Percentiles rank a stretch among this genome's conserved stretches.
Evolutionary conservation across 2,888 invertebrate genomes (phyloP).

Genomic region (Hyposoter didymator): DNA sequence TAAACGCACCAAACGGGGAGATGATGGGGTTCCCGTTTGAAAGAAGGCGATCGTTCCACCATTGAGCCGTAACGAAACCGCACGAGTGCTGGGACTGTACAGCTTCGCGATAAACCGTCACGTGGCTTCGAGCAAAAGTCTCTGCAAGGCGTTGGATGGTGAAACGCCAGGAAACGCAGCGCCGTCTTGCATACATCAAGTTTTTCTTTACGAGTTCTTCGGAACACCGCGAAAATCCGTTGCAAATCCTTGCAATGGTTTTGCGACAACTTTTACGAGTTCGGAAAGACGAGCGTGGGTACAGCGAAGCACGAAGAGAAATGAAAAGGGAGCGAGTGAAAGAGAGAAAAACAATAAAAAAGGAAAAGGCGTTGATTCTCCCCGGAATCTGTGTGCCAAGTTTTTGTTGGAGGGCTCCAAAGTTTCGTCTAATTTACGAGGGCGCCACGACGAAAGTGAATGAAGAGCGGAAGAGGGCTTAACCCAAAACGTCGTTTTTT

Average conservation of each 20-base stretch:
- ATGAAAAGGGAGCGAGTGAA: constrained; percentile 4
- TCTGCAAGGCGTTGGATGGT: constrained; percentile 7
- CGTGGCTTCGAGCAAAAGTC: background rate
- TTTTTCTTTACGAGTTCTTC: constrained; percentile 26
- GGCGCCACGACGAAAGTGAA: constrained; percentile 56
- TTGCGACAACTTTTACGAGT: constrained; percentile 33
- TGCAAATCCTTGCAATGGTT: constrained; percentile 15
- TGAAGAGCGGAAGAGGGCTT: constrained; percentile 49
- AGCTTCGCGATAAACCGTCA: constrained; percentile 23
- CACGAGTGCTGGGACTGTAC: constrained; percentile 39
- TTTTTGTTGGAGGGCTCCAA: constrained; percentile 32
- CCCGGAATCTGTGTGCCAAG: constrained; percentile 23
- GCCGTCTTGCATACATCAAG: background rate
- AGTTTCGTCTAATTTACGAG: constrained; percentile 71
- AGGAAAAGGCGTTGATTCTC: constrained; percentile 15
- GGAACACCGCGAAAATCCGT: constrained; percentile 29
- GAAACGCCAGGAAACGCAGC: constrained; percentile 36
- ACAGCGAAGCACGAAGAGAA: background rate
- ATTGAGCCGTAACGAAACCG: constrained; percentile 59
- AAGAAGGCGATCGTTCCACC: constrained; percentile 50
- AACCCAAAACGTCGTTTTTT: constrained; percentile 31
- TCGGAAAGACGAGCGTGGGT: constrained; percentile 5
- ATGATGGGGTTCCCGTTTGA: constrained; percentile 46
- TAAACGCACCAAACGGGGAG: constrained; percentile 13
- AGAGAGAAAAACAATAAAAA: background rate